Conservation (phyloP, 2,113 vertebrate genomes). For the Lycocorax pyrrhopterus region DNA sequence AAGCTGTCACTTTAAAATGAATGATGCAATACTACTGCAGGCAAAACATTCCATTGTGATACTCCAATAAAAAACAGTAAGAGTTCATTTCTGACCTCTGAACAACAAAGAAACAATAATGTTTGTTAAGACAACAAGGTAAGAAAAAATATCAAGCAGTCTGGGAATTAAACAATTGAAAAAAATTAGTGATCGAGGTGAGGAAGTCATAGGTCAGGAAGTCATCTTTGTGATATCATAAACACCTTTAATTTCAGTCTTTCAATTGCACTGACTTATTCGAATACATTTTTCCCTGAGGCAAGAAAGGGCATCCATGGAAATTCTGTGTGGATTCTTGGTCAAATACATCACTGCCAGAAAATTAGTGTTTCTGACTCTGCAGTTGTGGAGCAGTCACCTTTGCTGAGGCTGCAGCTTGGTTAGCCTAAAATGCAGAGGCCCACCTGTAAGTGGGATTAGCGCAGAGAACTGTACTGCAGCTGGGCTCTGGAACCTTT, state of each 20-base stretch:
- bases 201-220: background rate
- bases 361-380: background rate
- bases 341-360: background rate
- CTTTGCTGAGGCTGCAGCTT: background rate
- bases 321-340: background rate
- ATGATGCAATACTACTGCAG: background rate
- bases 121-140: background rate
- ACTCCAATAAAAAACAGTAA: background rate
- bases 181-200: background rate
- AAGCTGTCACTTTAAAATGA: background rate
- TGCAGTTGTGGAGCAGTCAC: background rate
- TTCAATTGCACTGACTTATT: background rate
- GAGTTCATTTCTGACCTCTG: background rate
- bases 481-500: background rate
- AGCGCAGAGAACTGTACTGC: background rate
- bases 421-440: background rate
- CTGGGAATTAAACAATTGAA: background rate
- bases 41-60: background rate
- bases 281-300: background rate
- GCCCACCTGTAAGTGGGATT: background rate
- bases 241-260: background rate
- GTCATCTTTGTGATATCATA: background rate
- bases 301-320: background rate
- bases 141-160: background rate
- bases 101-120: background rate